These are phyloP conservation scores for Chironomus tentans DNA, from an alignment of 2,888 invertebrate species.

Conservation along the genomic window DNA sequence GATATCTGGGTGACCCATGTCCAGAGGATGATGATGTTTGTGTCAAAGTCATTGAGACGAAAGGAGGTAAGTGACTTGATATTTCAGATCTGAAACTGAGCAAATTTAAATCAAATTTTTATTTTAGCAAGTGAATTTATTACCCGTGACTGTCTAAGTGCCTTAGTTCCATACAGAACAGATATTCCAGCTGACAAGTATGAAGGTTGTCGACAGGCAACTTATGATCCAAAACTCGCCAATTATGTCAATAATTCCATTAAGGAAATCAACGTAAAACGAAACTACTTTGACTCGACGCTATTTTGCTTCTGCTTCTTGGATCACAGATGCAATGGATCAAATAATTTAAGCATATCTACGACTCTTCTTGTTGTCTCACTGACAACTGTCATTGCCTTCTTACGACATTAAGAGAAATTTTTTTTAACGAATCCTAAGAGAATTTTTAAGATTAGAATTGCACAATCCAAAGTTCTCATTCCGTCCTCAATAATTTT, in stretches of 20 bases:
- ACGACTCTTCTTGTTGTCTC: neutral
- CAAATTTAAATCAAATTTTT: neutral
- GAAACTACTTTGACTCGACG: conserved; percentile 71
- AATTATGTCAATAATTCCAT: conserved; percentile 83
- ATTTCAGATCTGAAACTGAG: neutral
- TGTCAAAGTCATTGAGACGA: conserved; percentile 76
- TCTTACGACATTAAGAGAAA: neutral
- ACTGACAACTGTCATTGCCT: neutral
- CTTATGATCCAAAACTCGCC: conserved; percentile 66
- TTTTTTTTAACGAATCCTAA: neutral
- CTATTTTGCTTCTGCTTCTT: conserved; percentile 87
- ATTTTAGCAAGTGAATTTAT: conserved; percentile 64
- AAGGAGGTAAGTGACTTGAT: conserved; percentile 56
- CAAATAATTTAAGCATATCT: neutral
- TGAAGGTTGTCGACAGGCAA: conserved; percentile 78
- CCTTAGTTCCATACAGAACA: conserved; percentile 62
- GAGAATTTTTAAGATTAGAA: neutral
- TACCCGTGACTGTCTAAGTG: conserved; percentile 77
- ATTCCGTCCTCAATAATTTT: conserved; percentile 14
- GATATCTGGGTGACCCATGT: conserved; percentile 69
- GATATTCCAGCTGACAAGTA: conserved; percentile 88
- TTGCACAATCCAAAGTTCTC: neutral
- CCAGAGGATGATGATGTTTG: conserved; percentile 79
- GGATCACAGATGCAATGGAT: conserved; percentile 77
- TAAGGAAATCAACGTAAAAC: conserved; percentile 72